A percentile compares a stretch with the other conserved stretches of the same genome.
Conservation (phyloP, 2,113 vertebrate genomes). For the Ameiurus melas region DNA sequence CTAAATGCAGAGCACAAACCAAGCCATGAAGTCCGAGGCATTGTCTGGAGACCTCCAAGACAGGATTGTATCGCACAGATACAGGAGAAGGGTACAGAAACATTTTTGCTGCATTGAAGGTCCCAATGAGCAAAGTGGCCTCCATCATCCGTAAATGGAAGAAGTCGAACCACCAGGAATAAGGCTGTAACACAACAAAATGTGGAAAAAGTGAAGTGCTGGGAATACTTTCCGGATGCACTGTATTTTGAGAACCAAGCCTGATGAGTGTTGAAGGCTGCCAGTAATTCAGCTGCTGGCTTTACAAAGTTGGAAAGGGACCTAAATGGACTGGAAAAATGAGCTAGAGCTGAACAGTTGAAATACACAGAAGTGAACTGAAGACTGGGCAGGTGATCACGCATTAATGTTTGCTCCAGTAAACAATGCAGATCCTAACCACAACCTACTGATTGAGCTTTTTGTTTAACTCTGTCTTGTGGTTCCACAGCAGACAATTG, state of each 20-base stretch:
- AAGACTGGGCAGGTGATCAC: neutral
- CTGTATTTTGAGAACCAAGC: neutral
- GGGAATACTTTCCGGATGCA: too few species aligned
- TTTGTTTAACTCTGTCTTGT: neutral
- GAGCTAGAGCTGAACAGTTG: neutral
- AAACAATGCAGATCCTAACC: neutral
- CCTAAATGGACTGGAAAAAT: neutral
- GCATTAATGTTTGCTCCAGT: neutral
- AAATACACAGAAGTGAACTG: neutral
- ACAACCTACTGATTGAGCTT: neutral
- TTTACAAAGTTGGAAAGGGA: neutral
- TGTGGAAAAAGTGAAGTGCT: too few species aligned
- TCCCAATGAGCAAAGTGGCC: too few species aligned
- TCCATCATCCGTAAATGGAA: too few species aligned
- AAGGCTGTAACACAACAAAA: too few species aligned
- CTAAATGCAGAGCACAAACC: too few species aligned
- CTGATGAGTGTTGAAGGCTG: neutral
- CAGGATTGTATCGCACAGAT: too few species aligned
- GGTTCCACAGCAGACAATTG: neutral
- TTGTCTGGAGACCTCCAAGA: too few species aligned
- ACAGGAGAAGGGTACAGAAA: too few species aligned
- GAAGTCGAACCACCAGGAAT: too few species aligned
- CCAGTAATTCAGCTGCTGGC: neutral
- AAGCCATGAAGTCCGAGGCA: too few species aligned
- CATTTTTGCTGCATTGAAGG: too few species aligned